These are phyloP conservation scores for Vidua macroura DNA, from an alignment of 2,113 vertebrate species.

Conservation along the genomic window DNA sequence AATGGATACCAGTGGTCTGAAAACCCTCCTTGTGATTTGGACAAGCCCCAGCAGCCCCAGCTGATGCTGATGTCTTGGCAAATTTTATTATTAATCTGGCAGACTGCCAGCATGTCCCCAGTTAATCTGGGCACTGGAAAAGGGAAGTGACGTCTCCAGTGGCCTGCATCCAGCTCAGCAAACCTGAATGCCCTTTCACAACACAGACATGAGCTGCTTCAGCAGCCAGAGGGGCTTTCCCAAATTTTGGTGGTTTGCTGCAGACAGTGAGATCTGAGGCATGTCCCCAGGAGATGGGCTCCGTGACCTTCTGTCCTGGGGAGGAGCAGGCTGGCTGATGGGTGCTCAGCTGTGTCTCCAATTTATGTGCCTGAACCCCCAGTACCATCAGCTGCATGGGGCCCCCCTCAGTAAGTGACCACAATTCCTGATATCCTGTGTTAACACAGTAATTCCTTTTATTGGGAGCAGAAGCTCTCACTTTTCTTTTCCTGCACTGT, in stretches of 20 bases:
- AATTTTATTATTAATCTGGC: not conserved
- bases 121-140: not conserved
- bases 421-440: not conserved
- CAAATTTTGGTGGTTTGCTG: not conserved
- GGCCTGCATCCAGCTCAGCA: not conserved
- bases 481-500: not conserved
- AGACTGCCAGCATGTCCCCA: not conserved
- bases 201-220: not conserved
- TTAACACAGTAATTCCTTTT: not conserved
- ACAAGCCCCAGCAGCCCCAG: not conserved
- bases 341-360: not conserved
- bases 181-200: not conserved
- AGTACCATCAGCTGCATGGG: not conserved
- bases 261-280: not conserved
- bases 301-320: not conserved
- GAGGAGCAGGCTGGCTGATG: not conserved
- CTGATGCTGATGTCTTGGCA: not conserved
- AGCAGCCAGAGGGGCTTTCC: not conserved
- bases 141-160: not conserved
- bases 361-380: not conserved
- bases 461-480: accelerated
- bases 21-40: not conserved
- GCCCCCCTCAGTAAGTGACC: not conserved
- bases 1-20: not conserved
- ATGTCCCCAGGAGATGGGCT: not conserved